Percentiles rank a stretch among this genome's conserved stretches.
These are phyloP conservation scores for Tapera naevia DNA, from an alignment of 2,797 vertebrate species.

Conservation along the genomic window DNA sequence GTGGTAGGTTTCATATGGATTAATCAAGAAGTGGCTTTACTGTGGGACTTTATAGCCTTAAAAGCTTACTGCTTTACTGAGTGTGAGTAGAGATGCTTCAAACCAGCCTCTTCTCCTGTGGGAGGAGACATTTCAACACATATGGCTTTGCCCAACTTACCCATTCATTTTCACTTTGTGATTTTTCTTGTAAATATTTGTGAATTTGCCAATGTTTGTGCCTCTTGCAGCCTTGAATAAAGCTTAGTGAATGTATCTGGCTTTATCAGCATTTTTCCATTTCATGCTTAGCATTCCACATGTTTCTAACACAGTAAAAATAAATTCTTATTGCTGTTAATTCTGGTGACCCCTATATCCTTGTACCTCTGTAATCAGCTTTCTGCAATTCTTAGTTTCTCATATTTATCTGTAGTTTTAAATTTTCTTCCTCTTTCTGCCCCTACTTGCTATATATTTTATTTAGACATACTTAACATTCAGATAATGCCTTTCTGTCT, in stretches of 20 bases:
- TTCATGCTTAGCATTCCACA: conserved; percentile 30
- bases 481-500: background rate
- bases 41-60: background rate
- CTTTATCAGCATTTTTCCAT: background rate
- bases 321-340: background rate
- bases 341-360: background rate
- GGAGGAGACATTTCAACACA: background rate
- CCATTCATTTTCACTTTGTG: background rate
- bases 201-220: background rate
- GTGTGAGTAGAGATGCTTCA: background rate
- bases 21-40: background rate
- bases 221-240: conserved; percentile 31
- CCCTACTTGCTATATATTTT: background rate
- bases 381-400: background rate
- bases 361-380: background rate
- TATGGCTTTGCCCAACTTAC: background rate
- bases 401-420: background rate
- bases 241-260: background rate
- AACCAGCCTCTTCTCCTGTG: background rate
- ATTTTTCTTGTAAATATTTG: conserved; percentile 41
- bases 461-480: background rate
- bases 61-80: background rate
- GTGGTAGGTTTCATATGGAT: background rate
- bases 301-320: conserved; percentile 26
- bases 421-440: background rate